Conservation (phyloP, 2,797 vertebrate species). For the Gymnothorax javanicus region DNA sequence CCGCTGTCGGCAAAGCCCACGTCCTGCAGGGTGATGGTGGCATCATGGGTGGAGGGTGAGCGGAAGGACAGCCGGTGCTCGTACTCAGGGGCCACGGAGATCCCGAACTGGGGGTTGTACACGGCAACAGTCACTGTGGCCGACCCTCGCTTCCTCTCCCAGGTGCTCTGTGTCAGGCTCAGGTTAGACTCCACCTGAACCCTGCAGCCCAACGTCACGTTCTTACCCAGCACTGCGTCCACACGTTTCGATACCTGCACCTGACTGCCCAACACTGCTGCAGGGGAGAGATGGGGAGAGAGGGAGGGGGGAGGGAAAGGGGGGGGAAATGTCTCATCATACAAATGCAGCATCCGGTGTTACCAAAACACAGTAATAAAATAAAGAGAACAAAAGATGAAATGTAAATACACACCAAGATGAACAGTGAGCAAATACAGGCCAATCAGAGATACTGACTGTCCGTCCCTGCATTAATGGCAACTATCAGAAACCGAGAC, state of each 20-base stretch:
- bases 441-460: too few relatives aligned
- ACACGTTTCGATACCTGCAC: constrained; percentile 86
- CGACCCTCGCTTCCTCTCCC: constrained; percentile 87
- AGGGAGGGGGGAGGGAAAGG: not conserved
- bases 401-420: too few relatives aligned
- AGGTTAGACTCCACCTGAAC: constrained; percentile 89
- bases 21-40: constrained; percentile 87
- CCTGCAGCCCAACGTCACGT: constrained; percentile 88
- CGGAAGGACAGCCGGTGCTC: constrained; percentile 85
- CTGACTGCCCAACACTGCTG: constrained; percentile 87
- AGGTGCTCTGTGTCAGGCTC: constrained; percentile 90
- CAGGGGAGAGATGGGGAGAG: not conserved
- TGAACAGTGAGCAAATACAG: too few relatives aligned
- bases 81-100: constrained; percentile 87
- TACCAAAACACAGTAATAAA: too few relatives aligned
- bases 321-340: not conserved
- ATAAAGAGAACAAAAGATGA: too few relatives aligned
- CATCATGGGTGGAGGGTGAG: constrained; percentile 86
- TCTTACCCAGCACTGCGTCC: constrained; percentile 92
- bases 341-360: too few relatives aligned
- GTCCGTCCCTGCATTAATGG: too few relatives aligned
- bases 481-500: too few relatives aligned
- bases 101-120: constrained; percentile 89
- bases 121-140: constrained; percentile 88
- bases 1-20: constrained; percentile 91